Evolutionary conservation across 2,888 invertebrate genomes (phyloP), one percentile per base, ranked within the genome.

Genomic region (Andrena haemorrhoa): DNA sequence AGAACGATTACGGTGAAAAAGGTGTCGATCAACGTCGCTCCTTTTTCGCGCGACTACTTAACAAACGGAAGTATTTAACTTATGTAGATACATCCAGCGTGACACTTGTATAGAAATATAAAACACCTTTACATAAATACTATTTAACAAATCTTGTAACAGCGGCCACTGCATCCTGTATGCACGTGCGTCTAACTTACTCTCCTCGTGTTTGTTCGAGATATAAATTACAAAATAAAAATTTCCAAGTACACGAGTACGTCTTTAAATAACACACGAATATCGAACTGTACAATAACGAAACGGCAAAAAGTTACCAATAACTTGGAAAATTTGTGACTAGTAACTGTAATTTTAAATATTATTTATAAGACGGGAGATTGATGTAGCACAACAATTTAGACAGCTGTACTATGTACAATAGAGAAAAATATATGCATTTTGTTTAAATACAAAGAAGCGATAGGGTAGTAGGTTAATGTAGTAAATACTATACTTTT

Each of bases 41-140:
- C n/a, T 33, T 64, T 64, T 29, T 10, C 12, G 12, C 23, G 20
- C 31, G 20, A 58, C n/a, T 75, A 35, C 65, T 12, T 65, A 23
- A 31, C 4, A 60, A 35, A 31, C 35, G 12, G 23, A 0, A n/a
- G 35, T 16, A 8, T 16, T 61, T 29, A n/a, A 3, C 23, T 65
- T 58, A 26, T 8, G 53, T 20, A 33, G 41, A 64, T 75, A 69
- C 7, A 41, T 56, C 63, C 20, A 31, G n/a, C 29, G 29, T 2
- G 61, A 33, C 71, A 60, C 61, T 49, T 56, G 66, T 56, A 31
- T 75, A 82, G 35, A 82, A 75, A 75, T 75, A 66, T 80, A 63
- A 69, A 74, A 41, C n/a, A 68, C 5, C 20, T 53, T 78, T 51
- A 47, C 47, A 80, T 71, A 81, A 71, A 80, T 63, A 75, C 31